Evolutionary conservation across 1,140 invertebrate species (phyloP).

Genomic region (Wasmannia auropunctata): DNA sequence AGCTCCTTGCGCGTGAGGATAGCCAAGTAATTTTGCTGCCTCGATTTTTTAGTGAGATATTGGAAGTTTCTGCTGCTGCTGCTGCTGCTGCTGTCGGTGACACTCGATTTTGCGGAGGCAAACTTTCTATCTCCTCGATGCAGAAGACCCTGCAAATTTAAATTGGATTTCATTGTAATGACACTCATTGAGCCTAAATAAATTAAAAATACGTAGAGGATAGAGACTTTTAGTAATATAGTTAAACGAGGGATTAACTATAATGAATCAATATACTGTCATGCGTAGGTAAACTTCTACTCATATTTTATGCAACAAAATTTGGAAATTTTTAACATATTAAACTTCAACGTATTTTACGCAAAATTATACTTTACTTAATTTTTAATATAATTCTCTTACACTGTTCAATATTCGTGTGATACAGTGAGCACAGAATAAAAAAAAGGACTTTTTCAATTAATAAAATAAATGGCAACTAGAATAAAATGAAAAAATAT

Average conservation of each 20-base stretch:
- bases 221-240: background rate
- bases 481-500: background rate
- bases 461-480: background rate
- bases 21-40: conserved; percentile 46
- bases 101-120: conserved; percentile 59
- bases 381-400: background rate
- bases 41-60: conserved; percentile 55
- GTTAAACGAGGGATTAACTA: conserved; percentile 26
- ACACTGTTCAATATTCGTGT: background rate
- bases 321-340: background rate
- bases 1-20: conserved; percentile 31
- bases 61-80: conserved; percentile 59
- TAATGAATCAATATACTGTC: background rate
- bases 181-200: conserved; percentile 44
- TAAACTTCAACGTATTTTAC: background rate
- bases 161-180: conserved; percentile 60
- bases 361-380: background rate
- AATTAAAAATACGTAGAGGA: conserved; percentile 44
- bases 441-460: background rate
- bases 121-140: conserved; percentile 62
- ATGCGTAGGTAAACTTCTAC: background rate
- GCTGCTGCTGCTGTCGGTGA: conserved; percentile 59
- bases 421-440: background rate
- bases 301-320: background rate
- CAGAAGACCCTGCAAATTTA: conserved; percentile 45